Base-by-base conservation (phyloP, 2,888 invertebrate genomes). In the Drosophila kambysellisi region DNA sequence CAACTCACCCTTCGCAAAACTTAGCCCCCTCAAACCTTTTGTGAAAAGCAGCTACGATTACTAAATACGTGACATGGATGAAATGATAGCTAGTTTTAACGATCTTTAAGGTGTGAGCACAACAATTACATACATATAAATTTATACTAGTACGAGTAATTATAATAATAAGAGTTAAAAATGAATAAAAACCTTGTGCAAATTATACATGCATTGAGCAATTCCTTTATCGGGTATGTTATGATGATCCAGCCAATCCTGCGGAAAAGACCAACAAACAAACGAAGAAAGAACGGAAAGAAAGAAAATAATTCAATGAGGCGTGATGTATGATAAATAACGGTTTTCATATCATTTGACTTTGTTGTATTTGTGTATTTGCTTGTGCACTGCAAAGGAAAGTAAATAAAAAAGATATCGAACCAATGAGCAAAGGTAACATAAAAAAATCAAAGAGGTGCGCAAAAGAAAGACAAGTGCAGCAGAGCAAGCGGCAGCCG, bases 231-330 rank as follows among this genome's bases (percentile, higher is more conserved):
- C 93, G 83, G 93, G 92, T 92, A 93, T 92, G 74, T 92, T 92
- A 91, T 92, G 91, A 83, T 89, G 90, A 91, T 93, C 93, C 92
- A 93, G 92, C 93, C 93, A 93, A 92, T 93, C 93, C 93, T 93
- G 93, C 83, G 91, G 86, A 91, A 90, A 91, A 88, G 79, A 82
- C 75, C 33, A 68, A 73, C 61, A 70, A 75, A 79, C 58, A 68
- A 76, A 71, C 70, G 43, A 41, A 81, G 63, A 74, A 69, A 39
- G 37, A 67, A 39, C 29, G 30, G 25, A 74, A 70, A 62, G 54
- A 64, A 66, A 61, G 62, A 70, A 82, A 76, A 78, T 58, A 87
- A 76, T 86, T 85, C 70, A 83, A 81, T 79, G 74, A 86, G 75
- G 85, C 75, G 79, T 89, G 77, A 77, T 77, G 76, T 73, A 79